Conservation (phyloP, 2,797 vertebrate genomes). For the Amblyopsis hoosieri region DNA sequence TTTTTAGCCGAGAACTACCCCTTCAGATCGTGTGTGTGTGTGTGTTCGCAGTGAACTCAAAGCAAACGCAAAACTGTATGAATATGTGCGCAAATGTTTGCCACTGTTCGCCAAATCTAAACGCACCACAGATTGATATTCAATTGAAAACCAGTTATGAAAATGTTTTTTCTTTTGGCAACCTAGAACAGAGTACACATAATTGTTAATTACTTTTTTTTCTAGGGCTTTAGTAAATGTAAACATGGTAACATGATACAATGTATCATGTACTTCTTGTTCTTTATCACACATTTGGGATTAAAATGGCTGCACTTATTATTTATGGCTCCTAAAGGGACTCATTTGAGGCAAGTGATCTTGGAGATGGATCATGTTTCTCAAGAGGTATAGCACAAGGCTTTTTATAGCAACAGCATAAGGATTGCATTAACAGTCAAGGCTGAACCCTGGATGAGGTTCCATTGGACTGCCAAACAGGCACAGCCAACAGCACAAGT, state of each 20-base stretch:
- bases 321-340: neutral
- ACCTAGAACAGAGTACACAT: neutral
- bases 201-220: neutral
- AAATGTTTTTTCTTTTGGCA: neutral
- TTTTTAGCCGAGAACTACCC: too few relatives aligned
- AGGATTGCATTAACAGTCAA: slow-evolving; percentile 11
- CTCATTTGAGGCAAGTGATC: slow-evolving; percentile 5
- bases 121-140: too few relatives aligned
- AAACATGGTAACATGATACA: slow-evolving; percentile 21
- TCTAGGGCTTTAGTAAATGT: neutral
- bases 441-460: neutral
- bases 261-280: neutral
- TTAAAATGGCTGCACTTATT: neutral
- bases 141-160: too few relatives aligned
- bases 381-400: slow-evolving; percentile 5
- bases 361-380: neutral
- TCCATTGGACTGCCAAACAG: neutral
- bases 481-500: neutral
- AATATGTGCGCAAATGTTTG: too few relatives aligned
- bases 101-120: too few relatives aligned
- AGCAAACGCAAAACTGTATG: too few relatives aligned
- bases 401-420: slow-evolving; percentile 5
- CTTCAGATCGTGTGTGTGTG: too few relatives aligned
- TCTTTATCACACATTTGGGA: neutral
- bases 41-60: too few relatives aligned